These are phyloP conservation scores for Zophobas atratus DNA, from an alignment of 1,140 invertebrate genomes.

Conservation along the genomic window DNA sequence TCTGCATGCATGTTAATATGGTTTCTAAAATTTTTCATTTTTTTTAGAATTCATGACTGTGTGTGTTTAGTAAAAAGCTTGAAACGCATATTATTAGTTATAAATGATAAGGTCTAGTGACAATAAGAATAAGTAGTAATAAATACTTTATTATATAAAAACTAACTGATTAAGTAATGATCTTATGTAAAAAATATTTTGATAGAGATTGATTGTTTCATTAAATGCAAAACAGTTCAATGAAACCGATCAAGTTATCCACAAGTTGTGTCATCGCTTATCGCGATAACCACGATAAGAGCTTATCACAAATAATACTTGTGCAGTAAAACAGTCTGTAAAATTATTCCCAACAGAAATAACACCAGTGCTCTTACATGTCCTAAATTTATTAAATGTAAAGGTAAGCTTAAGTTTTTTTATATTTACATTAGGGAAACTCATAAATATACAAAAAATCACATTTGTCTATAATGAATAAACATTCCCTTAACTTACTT, in stretches of 20 bases:
- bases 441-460: no score
- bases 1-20: no score
- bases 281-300: not conserved
- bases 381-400: not conserved
- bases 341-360: not conserved
- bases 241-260: not conserved
- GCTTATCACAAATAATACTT: slow-evolving; percentile 4
- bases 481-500: no score
- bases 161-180: not conserved
- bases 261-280: not conserved
- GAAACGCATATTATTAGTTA: no score
- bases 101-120: no score
- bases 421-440: no score
- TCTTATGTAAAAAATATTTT: no score
- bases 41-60: no score
- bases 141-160: not conserved
- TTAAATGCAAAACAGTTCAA: not conserved
- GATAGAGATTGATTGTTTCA: not conserved
- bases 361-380: not conserved
- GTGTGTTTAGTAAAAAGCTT: no score
- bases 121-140: no score
- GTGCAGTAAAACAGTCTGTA: not conserved
- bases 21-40: no score
- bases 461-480: no score
- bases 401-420: not conserved